Conservation (phyloP, 2,113 vertebrate species). For the Neogobius melanostomus region DNA sequence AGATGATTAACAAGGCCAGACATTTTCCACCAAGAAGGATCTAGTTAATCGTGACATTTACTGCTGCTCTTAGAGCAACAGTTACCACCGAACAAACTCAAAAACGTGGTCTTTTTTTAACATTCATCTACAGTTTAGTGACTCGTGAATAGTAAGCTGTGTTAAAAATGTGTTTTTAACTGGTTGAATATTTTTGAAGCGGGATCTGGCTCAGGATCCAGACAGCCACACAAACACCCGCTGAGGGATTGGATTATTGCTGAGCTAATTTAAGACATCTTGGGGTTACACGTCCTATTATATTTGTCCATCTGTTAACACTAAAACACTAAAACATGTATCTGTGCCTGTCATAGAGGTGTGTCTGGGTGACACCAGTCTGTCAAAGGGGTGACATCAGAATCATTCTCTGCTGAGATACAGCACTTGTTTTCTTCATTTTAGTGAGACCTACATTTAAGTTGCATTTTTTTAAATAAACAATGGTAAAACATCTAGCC, state of each 20-base stretch:
- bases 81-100: constrained; percentile 22
- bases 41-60: constrained; percentile 51
- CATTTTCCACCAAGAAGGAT: constrained; percentile 43
- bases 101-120: not conserved
- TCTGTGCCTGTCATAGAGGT: not conserved
- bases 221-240: constrained; percentile 28
- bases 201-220: constrained; percentile 29
- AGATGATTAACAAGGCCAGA: constrained; percentile 59
- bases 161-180: not conserved
- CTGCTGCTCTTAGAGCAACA: constrained; percentile 43
- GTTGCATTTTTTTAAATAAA: no score
- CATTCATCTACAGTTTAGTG: not conserved
- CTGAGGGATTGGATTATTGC: constrained; percentile 33
- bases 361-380: no score
- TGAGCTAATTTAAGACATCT: constrained; percentile 8
- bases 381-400: not conserved
- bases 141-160: not conserved
- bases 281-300: not conserved
- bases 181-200: constrained; percentile 20
- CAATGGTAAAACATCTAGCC: no score
- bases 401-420: not conserved
- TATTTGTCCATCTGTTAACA: constrained; percentile 4
- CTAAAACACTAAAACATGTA: not conserved
- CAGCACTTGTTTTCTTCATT: not conserved
- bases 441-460: no score